Evolutionary conservation across 2,888 invertebrate species (phyloP), one percentile per base, ranked within the genome.

Genomic region (Drosophila multiciliata): DNA sequence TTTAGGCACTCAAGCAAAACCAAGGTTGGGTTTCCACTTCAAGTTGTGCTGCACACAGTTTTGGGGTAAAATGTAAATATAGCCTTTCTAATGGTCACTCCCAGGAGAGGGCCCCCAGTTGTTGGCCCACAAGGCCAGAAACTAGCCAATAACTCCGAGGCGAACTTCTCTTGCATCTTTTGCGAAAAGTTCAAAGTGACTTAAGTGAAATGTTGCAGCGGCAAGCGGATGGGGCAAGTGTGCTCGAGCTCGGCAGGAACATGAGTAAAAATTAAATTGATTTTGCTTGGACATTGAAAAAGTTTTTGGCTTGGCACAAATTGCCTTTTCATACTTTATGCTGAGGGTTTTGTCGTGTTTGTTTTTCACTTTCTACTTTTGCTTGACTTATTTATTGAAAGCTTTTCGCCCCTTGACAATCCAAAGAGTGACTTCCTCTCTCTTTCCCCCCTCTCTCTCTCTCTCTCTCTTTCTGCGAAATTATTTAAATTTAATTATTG

Each of bases 221-320:
- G n/a, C 38, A 38, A 38, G 49, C 49, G 29, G 36, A 32, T 45
- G 57, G 50, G 53, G 60, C 57, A 66, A 63, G 69, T 58, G 76
- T 72, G 62, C 64, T 66, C 62, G 64, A 66, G 61, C 54, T 72
- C 12, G 20, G 20, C 57, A 52, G 70, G 75, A 80, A 76, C 82
- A 87, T 75, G 84, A 76, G 82, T 75, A 80, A 87, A 84, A 87
- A 85, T 87, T 82, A 87, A 87, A 87, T 87, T 87, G 89, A 87
- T 89, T 87, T 84, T 87, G 54, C 74, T 72, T 20, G 83, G 73
- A 82, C 89, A 89, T 75, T 64, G 63, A 55, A 55, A 67, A 82
- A 87, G 75, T 80, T 57, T 75, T 62, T 59, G 62, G 59, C 59
- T 57, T 52, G 23, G 48, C 78, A 72, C 78, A 76, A 76, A 52